These are phyloP conservation scores for Agrypnia vestita DNA, from an alignment of 1,140 invertebrate genomes.

Conservation along the genomic window DNA sequence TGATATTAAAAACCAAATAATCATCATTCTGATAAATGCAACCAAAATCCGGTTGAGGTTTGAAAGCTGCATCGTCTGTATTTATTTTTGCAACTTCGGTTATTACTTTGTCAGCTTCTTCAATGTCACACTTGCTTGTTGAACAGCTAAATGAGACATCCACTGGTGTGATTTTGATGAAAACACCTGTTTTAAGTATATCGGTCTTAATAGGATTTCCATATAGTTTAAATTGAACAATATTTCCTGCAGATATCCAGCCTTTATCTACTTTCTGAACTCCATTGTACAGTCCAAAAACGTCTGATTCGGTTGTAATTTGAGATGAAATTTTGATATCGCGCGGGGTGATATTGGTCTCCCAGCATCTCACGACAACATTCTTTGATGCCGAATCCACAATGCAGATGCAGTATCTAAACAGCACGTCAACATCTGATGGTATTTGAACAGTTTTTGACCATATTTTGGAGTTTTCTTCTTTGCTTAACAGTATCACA, in stretches of 20 bases:
- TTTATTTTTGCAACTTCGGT: conserved; percentile 76
- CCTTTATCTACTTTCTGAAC: conserved; percentile 81
- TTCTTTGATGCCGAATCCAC: conserved; percentile 71
- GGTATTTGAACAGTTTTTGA: conserved; percentile 75
- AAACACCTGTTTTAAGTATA: conserved; percentile 76
- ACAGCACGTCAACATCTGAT: conserved; percentile 79
- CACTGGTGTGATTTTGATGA: conserved; percentile 86
- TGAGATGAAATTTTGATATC: conserved; percentile 64
- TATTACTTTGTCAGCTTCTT: conserved; percentile 70
- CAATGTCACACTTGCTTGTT: conserved; percentile 73
- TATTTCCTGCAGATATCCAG: conserved; percentile 90
- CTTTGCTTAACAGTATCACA: conserved; percentile 68
- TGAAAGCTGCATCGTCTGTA: conserved; percentile 77
- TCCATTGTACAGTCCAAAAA: conserved; percentile 80
- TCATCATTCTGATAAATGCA: conserved; percentile 81
- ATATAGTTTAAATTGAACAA: conserved; percentile 90
- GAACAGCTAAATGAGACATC: conserved; percentile 64
- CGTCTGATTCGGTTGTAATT: conserved; percentile 65
- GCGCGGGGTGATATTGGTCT: conserved; percentile 85
- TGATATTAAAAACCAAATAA: conserved; percentile 87
- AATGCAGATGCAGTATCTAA: conserved; percentile 85
- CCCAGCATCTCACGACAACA: conserved; percentile 85
- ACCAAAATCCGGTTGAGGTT: conserved; percentile 88
- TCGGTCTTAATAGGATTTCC: conserved; percentile 89
- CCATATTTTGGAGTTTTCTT: conserved; percentile 71